Conservation (phyloP, 2,113 vertebrate genomes). For the Trematomus loennbergii region DNA sequence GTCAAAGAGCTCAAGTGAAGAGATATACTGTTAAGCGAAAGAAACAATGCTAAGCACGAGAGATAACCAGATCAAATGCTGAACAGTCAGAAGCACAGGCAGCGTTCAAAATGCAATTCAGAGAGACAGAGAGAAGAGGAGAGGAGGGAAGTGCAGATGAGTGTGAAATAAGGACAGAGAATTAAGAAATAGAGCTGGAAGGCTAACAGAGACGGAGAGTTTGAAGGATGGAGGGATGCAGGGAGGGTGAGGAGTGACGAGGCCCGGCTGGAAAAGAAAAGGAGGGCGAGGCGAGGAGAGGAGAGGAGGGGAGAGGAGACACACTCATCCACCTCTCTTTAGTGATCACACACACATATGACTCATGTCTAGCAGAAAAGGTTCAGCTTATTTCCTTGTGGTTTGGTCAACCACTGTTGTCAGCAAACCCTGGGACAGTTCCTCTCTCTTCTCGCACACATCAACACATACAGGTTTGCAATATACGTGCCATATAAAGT, state of each 20-base stretch:
- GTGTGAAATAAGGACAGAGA: background rate
- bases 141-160: background rate
- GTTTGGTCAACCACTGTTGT: constrained; percentile 71
- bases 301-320: background rate
- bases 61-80: constrained; percentile 9
- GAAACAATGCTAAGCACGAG: constrained; percentile 33
- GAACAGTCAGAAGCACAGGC: constrained; percentile 35
- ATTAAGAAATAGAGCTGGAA: background rate
- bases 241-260: constrained; percentile 51
- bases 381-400: constrained; percentile 76
- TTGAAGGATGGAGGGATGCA: constrained; percentile 35
- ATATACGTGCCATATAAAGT: constrained; percentile 16
- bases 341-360: constrained; percentile 55
- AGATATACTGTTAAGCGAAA: constrained; percentile 3
- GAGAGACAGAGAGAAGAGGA: background rate
- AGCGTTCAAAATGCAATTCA: constrained; percentile 28
- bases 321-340: constrained; percentile 50
- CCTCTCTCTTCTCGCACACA: background rate
- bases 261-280: background rate
- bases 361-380: constrained; percentile 79
- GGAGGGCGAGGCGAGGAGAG: background rate
- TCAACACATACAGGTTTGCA: constrained; percentile 11
- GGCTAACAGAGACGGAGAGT: constrained; percentile 16
- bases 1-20: constrained; percentile 27
- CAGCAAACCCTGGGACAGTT: constrained; percentile 43